Base-by-base conservation (phyloP, 2,113 vertebrate species). In the Psophia crepitans region DNA sequence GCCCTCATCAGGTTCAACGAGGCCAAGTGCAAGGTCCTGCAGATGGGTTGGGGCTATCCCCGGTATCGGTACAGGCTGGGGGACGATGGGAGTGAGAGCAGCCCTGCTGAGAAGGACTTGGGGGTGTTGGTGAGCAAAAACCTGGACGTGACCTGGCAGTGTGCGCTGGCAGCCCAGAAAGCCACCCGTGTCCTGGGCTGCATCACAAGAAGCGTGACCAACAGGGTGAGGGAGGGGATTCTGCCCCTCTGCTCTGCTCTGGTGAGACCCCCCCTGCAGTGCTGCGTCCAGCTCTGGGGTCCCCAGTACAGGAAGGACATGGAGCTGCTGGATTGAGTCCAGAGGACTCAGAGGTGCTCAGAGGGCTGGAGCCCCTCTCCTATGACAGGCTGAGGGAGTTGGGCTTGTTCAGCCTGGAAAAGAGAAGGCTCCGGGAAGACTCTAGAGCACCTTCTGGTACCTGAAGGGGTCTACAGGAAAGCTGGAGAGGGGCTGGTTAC, bases 111-210 rank as follows among this genome's bases (percentile, higher is more conserved):
- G 21, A 37, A 57, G 37, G 14, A n/a, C 43, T 14, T 43, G 12
- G 16, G 16, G 10, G 1, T 37, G 2, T 5, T 27, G 14, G 35
- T 43, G 21, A 21, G 4, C 35, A 32, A 43, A 11, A 54, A 73
- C 7, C 6, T 12, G 8, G 26, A 41, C 6, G 4, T 12, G 20
- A 69, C 4, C 27, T 0, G 1, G 7, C 39, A 60, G 14, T 1
- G 18, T 17, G 20, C 1, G 1, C 22, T 35, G 1, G 0, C 32
- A 51, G 35, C 49, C 30, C 49, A 27, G 49, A 41, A 64, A 12
- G 30, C 30, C 56, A 49, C 12, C 9, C 0, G 0, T 6, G 6
- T 8, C 64, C 71, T 43, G 41, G 39, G 71, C 64, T 64, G 30
- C 35, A 63, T 32, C 46, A 2, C 7, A 0, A 44, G 88, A 1